Percentiles rank a stretch among this genome's conserved stretches.
phyloP scores from a whole-genome alignment of 2,113 vertebrate species.

The Lophura nycthemera region DNA sequence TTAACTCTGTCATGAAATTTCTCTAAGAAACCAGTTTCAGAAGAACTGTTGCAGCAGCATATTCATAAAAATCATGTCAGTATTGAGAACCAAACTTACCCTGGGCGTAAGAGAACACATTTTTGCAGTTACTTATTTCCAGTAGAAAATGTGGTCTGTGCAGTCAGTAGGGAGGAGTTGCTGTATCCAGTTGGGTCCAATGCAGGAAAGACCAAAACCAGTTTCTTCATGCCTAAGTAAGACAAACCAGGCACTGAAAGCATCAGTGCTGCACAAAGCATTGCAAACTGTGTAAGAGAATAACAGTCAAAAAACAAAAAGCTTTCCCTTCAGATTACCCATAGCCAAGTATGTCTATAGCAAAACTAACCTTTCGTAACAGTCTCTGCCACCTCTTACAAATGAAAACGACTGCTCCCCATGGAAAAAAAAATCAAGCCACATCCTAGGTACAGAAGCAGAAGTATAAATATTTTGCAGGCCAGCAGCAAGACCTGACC shows the following conservation, averaged over 20 bases:
- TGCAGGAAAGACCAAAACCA: background rate
- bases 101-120: background rate
- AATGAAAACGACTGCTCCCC: background rate
- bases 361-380: background rate
- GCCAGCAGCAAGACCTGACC: background rate
- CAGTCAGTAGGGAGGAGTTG: background rate
- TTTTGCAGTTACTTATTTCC: background rate
- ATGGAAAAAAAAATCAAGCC: background rate
- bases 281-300: background rate
- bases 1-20: background rate
- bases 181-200: background rate
- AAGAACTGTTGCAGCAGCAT: background rate
- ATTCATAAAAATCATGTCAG: background rate
- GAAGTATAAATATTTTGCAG: background rate
- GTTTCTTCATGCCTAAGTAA: background rate
- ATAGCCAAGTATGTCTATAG: background rate
- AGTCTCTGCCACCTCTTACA: background rate
- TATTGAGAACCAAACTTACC: background rate
- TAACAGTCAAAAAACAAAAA: background rate
- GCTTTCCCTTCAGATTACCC: background rate
- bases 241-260: background rate
- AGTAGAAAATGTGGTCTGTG: background rate
- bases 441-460: fast-evolving
- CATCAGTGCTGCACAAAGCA: background rate
- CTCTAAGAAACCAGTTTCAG: background rate